Conservation (phyloP, 2,888 invertebrate genomes). For the Lepidocyrtinus sp. region DNA sequence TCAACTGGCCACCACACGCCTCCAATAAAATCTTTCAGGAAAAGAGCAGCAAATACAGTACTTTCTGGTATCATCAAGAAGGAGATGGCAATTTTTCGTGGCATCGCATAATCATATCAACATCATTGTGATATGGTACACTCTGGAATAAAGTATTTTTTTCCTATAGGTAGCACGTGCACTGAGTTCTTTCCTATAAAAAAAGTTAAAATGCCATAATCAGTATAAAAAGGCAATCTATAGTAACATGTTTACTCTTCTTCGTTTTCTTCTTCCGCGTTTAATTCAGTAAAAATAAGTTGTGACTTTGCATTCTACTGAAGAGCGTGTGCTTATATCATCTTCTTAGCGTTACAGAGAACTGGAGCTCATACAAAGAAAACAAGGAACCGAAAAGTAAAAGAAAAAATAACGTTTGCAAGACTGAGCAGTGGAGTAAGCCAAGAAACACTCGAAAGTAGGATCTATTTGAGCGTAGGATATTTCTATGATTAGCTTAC, state of each 20-base stretch:
- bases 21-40: no score
- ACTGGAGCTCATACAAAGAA: background rate
- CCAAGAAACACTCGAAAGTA: no score
- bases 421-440: no score
- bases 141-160: no score
- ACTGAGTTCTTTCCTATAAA: background rate
- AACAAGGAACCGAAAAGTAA: slow-evolving; percentile 9
- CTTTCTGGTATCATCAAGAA: no score
- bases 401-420: no score
- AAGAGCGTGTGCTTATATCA: no score
- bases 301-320: background rate
- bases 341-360: no score
- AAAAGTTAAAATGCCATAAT: background rate
- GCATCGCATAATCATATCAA: no score
- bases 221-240: slow-evolving; percentile 8
- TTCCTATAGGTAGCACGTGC: slow-evolving; percentile 2
- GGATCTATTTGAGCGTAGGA: background rate
- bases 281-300: slow-evolving; percentile 1
- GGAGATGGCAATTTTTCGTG: no score
- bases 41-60: background rate
- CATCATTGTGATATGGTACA: no score
- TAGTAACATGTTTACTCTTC: background rate
- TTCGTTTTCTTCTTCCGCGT: slow-evolving; percentile 42
- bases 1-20: slow-evolving; percentile 12
- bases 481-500: background rate